Evolutionary conservation across 2,888 invertebrate species (phyloP).

Genomic region (Petrolisthes manimaculis): DNA sequence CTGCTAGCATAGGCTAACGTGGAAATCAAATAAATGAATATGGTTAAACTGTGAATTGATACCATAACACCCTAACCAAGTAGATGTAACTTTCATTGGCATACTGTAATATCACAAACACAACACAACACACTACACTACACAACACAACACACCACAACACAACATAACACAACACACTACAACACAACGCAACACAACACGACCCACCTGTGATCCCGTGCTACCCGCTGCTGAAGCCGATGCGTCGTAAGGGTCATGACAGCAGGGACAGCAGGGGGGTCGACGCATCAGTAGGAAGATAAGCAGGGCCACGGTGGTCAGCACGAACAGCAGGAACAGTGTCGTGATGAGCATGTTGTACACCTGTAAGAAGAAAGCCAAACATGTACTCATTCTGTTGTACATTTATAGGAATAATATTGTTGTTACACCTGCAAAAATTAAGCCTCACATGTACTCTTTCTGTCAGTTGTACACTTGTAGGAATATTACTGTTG

Average conservation of each 20-base stretch:
- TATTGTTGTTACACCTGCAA: background rate
- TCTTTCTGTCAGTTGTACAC: too few relatives aligned
- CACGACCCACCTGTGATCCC: slow-evolving; percentile 33
- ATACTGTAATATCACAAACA: too few relatives aligned
- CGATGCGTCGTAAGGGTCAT: slow-evolving; percentile 53
- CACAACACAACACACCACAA: too few relatives aligned
- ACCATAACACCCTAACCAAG: too few relatives aligned
- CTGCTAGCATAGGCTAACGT: too few relatives aligned
- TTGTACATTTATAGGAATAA: background rate
- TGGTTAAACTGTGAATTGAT: too few relatives aligned
- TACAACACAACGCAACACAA: too few relatives aligned
- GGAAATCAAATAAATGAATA: too few relatives aligned
- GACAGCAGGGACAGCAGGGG: slow-evolving; percentile 58
- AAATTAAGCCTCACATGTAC: background rate
- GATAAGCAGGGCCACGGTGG: slow-evolving; percentile 59
- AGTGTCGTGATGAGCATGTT: slow-evolving; percentile 63
- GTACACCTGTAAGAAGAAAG: slow-evolving; percentile 43
- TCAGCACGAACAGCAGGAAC: slow-evolving; percentile 57
- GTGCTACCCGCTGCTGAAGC: slow-evolving; percentile 31
- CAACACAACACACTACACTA: too few relatives aligned
- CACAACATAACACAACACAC: too few relatives aligned
- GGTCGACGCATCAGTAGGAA: slow-evolving; percentile 58
- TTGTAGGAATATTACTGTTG: too few relatives aligned
- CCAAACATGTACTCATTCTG: background rate
- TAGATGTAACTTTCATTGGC: too few relatives aligned